A percentile compares a stretch with the other conserved stretches of the same genome.
Evolutionary conservation across 2,888 invertebrate species (phyloP).

Genomic region (Eutolmus rufibarbis): DNA sequence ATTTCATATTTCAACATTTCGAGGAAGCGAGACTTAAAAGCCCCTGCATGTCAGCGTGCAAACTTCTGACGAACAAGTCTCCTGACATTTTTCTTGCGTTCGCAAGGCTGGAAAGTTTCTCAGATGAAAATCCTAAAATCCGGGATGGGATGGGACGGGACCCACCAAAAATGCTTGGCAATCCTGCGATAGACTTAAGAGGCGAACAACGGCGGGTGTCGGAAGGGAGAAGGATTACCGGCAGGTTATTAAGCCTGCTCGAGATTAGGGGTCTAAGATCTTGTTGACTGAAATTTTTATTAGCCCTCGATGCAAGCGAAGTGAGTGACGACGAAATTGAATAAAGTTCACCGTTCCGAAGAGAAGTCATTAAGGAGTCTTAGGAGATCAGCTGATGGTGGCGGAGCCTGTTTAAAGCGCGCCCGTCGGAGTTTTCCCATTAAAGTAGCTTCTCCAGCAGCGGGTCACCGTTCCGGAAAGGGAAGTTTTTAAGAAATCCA

Average conservation of each 20-base stretch:
- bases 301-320: neutral
- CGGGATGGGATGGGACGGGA: neutral
- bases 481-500: slow-evolving; percentile 9
- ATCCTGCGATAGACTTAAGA: neutral
- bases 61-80: slow-evolving; percentile 36
- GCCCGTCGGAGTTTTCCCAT: neutral
- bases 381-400: neutral
- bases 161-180: neutral
- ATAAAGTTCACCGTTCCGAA: neutral
- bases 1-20: slow-evolving; percentile 37
- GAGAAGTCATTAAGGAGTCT: neutral
- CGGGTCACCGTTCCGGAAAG: neutral
- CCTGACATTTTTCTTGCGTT: slow-evolving; percentile 7
- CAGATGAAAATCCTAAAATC: neutral
- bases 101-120: neutral
- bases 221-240: neutral
- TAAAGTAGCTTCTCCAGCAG: neutral
- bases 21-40: slow-evolving; percentile 31
- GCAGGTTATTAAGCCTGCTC: slow-evolving; percentile 5
- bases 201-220: neutral
- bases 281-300: slow-evolving; percentile 6
- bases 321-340: neutral
- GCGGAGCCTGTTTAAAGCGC: neutral
- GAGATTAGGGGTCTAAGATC: neutral
- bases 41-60: slow-evolving; percentile 22